Base-by-base conservation (phyloP, 2,888 invertebrate species). In the Noctua comes region DNA sequence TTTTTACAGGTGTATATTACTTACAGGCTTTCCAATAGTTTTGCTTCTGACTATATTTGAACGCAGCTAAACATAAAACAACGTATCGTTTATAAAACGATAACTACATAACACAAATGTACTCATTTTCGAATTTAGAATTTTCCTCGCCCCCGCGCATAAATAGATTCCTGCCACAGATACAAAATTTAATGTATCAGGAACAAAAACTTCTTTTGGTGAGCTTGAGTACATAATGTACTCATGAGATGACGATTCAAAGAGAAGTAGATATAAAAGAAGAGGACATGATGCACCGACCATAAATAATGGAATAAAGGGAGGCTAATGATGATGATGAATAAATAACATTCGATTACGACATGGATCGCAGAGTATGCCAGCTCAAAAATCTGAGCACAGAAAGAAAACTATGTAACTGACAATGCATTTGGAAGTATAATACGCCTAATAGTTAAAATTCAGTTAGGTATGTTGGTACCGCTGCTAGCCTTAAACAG, bases 401-500 rank as follows among this genome's bases (percentile, higher is more conserved):
- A 43, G 31, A 75, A 11, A 57, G 7, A 77, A 69, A 11, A 10
- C 40, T 43, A 80, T 36, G n/a, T n/a, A 43, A 24, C 57, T 21
- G 48, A 68, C 24, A 65, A 65, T 18, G n/a, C 18, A 66, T 85
- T 73, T 73, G 73, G 57, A 31, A 75, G 72, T 62, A 64, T 57
- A 40, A 64, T 73, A 66, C 27, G 18, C 4, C 27, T 48, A 72
- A 68, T 75, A 73, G 36, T 83, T 83, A 73, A 73, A 75, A 84
- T 83, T 84, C 86, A 70, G 73, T 79, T 43, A 62, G 40, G 72
- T 75, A 75, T 75, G 79, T 73, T 68, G 43, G 80, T 84, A 75
- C 84, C 84, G 75, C 84, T 86, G 77, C 51, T 13, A 68, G 51
- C 62, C 21, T 66, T 73, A 86, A 62, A 66, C 69, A 68, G 71